Evolutionary conservation across 2,797 vertebrate genomes (phyloP), one percentile per base, ranked within the genome.

Genomic region (Trachurus trachurus): DNA sequence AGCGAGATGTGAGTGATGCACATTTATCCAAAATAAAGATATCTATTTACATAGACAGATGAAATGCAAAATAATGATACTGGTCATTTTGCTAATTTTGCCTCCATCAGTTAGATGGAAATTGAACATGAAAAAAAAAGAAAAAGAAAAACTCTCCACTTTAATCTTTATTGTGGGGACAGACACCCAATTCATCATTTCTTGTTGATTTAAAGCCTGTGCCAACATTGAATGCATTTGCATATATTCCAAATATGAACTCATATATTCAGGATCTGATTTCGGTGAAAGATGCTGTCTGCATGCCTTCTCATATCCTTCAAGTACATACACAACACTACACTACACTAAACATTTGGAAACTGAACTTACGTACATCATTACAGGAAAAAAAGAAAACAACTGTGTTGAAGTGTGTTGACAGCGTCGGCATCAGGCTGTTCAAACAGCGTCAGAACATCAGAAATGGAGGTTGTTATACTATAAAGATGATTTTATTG

Each of bases 91-190:
- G 71, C 54, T 21, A 66, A 66, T 77, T 58, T 64, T 44, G 42
- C 44, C 12, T 40, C 22, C 22, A 54, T 72, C 19, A 74, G 22
- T 58, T 71, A 64, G 42, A 71, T 59, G 54, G 37, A 78, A 81
- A 57, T 68, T 78, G 53, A 80, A 67, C 50, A 64, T n/a, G 12
- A 61, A 59, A 76, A 70, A 71, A 47, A 73, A 57, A 74, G 66
- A 52, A 73, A 57, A 74, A 9, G 66, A 52, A 73, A 57, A 74
- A 9, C 1, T 44, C 34, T 63, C 66, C 40, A 13, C 34, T 78
- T 82, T 78, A 83, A 82, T 82, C n/a, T 84, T 83, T 72, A 76
- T 80, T 88, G 78, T 53, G 45, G 53, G 40, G 71, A 53, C 65
- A 72, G 45, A 7, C 34, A 42, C 17, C 52, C 54, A 79, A 16